Evolutionary conservation across 53 echinoderm and acorn worm genomes (phyloP), one percentile per base, ranked within the genome.

Genomic region (Henricia sp.): DNA sequence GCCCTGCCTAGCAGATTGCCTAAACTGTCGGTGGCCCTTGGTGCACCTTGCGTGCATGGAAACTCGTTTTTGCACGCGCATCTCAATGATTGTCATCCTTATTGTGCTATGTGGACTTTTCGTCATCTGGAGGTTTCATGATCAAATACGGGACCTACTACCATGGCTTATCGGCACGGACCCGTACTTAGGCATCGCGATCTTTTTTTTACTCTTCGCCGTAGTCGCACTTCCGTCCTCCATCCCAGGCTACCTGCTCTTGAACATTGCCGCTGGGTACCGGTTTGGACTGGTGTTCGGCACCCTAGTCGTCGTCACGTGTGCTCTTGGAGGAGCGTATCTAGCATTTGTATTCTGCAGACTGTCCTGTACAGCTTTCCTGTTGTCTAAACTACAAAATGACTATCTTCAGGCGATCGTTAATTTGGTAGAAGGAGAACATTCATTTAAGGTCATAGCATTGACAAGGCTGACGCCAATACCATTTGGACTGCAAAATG

Each of bases 401-500:
- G 90, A 90, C 17, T 89, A 90, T 24, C 84, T 99, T 26, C 89
- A 89, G 56, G 88, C 91, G 27, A 92, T 99, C 43, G 88, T 99
- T 44, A 77, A 74, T 20, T 86, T 94, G 36, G 99, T 99, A 53
- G 99, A 94, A 66, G 89, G 99, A 28, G 82, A 86, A 13, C 90
- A 95, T 51, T 94, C 93, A 5, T 99, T 99, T 42, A 88, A 88
- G 39, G 99, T 99, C 19, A 92, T 99, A 29, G 94, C 94, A 20
- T 85, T 99, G 38, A 92, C 94, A 2, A 88, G 99, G 34, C 69
- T 99, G 54, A 99, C 94, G 10, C 99, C 99, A 6, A 94, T 99
- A 26, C 99, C 99, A 19, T 99, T 99, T 83, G 99, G 99, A 25
- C 64, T 99, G 50, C 99, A 99, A 66, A 99, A 99, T 92, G 95